Evolutionary conservation across 2,113 vertebrate species (phyloP), one percentile per base, ranked within the genome.

Genomic region (Callospermophilus lateralis): DNA sequence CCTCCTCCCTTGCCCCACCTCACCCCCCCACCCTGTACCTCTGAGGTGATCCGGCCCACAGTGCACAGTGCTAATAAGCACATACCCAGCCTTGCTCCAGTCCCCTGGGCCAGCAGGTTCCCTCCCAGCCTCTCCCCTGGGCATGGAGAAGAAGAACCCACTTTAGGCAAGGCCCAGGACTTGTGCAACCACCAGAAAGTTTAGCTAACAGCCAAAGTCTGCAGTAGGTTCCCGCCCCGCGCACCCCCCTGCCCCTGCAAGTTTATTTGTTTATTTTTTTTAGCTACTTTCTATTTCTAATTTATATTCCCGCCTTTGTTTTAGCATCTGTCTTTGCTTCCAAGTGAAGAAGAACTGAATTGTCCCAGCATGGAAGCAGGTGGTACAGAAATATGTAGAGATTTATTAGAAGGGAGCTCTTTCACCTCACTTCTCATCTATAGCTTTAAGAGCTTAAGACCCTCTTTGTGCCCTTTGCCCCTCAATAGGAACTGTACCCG

Each of bases 241-340:
- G 42, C 42, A 42, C 45, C 45, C 45, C 45, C 45, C 1, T 8
- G 7, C 42, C 58, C 1, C 1, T 11, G 72, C 17, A 28, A 67
- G 72, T 39, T 81, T 26, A 28, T 74, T 24, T 58, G 19, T 58
- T 24, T 58, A 7, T n/a, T 30, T 13, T 58, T 30, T n/a, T 48
- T 22, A 93, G 28, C 74, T 45, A 19, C n/a, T 91, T 70, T 94
- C 89, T 58, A 63, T 65, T 97, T 93, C 89, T 80, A 0, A 79
- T 87, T 88, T 58, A 26, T 51, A 55, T 67, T 76, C n/a, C 34
- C 16, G 8, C 63, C 63, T 51, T 83, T 79, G 72, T 67, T 94
- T 85, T 55, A 45, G 61, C 19, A 20, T 39, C 79, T 90, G 68
- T 26, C 85, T 94, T 89, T 45, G 58, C 58, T 89, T 92, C 81